Percentiles rank a stretch among this genome's conserved stretches.
phyloP scores from a whole-genome alignment of 2,888 invertebrate genomes.

The Lasioglossum malachurum region DNA sequence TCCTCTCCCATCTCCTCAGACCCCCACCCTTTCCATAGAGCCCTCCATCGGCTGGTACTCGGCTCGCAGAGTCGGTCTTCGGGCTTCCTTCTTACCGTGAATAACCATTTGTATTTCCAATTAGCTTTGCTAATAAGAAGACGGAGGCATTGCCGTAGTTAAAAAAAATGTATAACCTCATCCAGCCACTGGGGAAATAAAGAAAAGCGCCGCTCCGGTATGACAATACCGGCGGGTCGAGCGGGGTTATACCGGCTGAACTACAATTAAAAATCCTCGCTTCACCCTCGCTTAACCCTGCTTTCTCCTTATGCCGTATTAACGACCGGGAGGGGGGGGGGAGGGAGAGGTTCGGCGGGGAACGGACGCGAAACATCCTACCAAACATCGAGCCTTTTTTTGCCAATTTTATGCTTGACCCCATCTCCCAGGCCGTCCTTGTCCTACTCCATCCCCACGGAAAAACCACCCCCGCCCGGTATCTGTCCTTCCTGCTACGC shows the following conservation, averaged over 20 bases:
- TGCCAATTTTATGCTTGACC: conserved; percentile 72
- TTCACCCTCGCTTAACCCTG: conserved; percentile 80
- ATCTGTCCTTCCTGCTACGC: conserved; percentile 23
- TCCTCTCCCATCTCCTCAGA: conserved; percentile 25
- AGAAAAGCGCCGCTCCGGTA: conserved; percentile 83
- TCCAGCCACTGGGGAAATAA: conserved; percentile 85
- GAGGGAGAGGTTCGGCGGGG: conserved; percentile 22
- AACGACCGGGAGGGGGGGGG: conserved; percentile 71
- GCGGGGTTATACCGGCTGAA: conserved; percentile 80
- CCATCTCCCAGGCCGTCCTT: conserved; percentile 39
- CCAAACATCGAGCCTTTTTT: conserved; percentile 73
- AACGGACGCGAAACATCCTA: conserved; percentile 66
- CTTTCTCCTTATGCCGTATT: conserved; percentile 78
- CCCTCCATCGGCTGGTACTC: conserved; percentile 59
- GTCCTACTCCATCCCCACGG: conserved; percentile 4
- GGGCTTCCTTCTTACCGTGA: conserved; percentile 82
- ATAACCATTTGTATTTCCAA: conserved; percentile 85
- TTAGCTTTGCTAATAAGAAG: conserved; percentile 85
- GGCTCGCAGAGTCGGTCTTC: conserved; percentile 71
- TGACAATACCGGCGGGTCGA: conserved; percentile 81
- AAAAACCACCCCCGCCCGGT: conserved; percentile 5
- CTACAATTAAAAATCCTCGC: conserved; percentile 83
- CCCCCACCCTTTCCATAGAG: conserved; percentile 37
- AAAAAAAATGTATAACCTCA: conserved; percentile 85
- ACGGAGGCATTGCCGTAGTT: conserved; percentile 83